Percentiles rank a stretch among this genome's conserved stretches.
Conservation (phyloP, 2,888 invertebrate genomes). For the Conops quadrifasciatus region DNA sequence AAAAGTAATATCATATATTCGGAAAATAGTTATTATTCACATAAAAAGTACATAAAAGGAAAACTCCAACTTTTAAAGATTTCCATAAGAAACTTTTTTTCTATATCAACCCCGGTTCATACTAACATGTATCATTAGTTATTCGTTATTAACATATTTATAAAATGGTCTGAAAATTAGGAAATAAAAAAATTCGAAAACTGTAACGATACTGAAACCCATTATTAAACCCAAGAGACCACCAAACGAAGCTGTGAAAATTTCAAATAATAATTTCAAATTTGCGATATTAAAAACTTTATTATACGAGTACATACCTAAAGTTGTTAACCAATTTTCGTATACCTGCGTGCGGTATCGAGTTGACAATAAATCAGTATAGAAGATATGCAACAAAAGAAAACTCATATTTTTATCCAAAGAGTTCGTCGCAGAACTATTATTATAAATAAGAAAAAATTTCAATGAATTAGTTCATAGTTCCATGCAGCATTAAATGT, state of each 20-base stretch:
- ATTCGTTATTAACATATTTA: constrained; percentile 58
- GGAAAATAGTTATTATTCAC: no score
- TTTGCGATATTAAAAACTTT: no score
- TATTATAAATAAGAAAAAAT: no score
- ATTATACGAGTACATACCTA: no score
- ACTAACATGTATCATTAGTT: neutral
- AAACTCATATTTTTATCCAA: constrained; percentile 61
- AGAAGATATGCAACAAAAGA: constrained; percentile 75
- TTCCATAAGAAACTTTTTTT: no score
- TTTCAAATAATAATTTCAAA: neutral
- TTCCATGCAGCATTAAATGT: no score
- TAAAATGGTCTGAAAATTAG: constrained; percentile 68
- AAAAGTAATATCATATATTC: no score
- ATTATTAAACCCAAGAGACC: constrained; percentile 75
- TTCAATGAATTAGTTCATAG: neutral
- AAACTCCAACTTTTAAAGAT: no score
- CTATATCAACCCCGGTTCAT: no score
- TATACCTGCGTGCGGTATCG: constrained; percentile 73
- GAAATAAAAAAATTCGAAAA: constrained; percentile 73
- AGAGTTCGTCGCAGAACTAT: no score
- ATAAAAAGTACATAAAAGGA: no score
- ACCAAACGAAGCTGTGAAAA: constrained; percentile 72
- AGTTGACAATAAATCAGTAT: constrained; percentile 75
- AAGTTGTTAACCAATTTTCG: constrained; percentile 75
- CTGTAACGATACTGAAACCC: constrained; percentile 76